Base-by-base conservation (phyloP, 2,797 vertebrate species). In the Peromyscus nudipes region DNA sequence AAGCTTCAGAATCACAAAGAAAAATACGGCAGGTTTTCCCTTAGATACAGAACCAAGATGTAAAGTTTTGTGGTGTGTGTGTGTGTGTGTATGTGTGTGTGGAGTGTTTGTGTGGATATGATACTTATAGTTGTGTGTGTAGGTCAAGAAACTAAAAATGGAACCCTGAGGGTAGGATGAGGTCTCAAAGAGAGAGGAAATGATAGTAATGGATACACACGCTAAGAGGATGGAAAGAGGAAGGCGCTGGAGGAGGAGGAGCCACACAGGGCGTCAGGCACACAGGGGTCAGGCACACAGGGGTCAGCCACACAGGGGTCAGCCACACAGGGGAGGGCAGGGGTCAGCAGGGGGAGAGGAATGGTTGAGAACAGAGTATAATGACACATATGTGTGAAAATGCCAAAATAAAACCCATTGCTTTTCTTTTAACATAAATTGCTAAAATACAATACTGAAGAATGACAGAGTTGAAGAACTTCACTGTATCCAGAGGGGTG, bases 401-500 rank as follows among this genome's bases (percentile, higher is more conserved):
- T 40, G 67, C 52, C 13, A 6, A 37, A 55, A 87, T 37, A 29
- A 57, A 29, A 10, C 23, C 34, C 85, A 21, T 17, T 27, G 27
- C 67, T 73, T 57, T n/a, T 29, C 19, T 73, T n/a, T 16, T 37
- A 29, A 71, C 85, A 34, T 71, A 40, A 86, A 86, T n/a, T 12
- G 77, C 43, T 87, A 67, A 71, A n/a, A 67, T 23, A 27, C 13
- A 96, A 86, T 40, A 43, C 23, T 69, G 29, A 75, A 82, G 60
- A 75, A 75, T 62, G 64, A 94, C 52, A 96, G 76, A 25, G 19
- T 89, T 97, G 29, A 65, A 27, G n/a, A 86, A 80, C 1, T 34
- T 91, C 25, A n/a, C n/a, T 90, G 34, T 82, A 75, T 93, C 80
- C 69, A 89, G 29, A 77, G 93, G 73, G 65, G 16, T 88, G 69